Conservation (phyloP, 2,888 invertebrate genomes). For the Metacarcinus magister region DNA sequence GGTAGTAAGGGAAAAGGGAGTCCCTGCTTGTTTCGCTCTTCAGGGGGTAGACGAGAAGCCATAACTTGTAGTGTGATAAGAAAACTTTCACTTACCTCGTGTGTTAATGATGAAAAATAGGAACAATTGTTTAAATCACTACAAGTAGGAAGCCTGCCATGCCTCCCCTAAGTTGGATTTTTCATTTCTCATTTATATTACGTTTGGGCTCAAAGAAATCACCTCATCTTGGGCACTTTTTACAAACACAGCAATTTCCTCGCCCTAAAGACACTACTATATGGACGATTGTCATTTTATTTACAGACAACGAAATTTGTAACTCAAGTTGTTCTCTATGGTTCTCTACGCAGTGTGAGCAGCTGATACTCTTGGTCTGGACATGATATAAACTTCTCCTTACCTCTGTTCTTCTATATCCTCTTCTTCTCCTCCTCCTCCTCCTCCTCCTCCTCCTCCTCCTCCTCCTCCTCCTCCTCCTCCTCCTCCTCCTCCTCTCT, state of each 20-base stretch:
- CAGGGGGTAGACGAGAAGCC: not conserved
- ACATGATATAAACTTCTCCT: not conserved
- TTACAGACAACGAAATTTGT: conserved; percentile 4
- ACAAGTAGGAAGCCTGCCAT: not conserved
- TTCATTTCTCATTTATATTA: not conserved
- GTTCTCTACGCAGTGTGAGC: not conserved
- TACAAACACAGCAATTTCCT: not conserved
- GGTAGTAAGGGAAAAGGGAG: conserved; percentile 7
- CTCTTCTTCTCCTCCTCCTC: not conserved
- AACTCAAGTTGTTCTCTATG: not conserved
- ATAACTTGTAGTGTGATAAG: not conserved
- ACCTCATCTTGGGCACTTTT: not conserved
- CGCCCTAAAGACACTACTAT: not conserved
- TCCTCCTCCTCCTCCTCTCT: not conserved
- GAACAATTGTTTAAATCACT: not conserved
- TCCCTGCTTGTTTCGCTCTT: not conserved
- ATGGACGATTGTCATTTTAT: not conserved
- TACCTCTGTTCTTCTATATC: not conserved
- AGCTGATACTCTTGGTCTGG: not conserved
- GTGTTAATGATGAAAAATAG: conserved; percentile 31
- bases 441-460: not conserved
- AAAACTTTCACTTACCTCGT: not conserved
- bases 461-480: not conserved
- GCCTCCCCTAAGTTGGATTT: not conserved
- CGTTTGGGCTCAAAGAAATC: not conserved